Evolutionary conservation across 1,140 invertebrate species (phyloP).

Genomic region (Ooceraea biroi): DNA sequence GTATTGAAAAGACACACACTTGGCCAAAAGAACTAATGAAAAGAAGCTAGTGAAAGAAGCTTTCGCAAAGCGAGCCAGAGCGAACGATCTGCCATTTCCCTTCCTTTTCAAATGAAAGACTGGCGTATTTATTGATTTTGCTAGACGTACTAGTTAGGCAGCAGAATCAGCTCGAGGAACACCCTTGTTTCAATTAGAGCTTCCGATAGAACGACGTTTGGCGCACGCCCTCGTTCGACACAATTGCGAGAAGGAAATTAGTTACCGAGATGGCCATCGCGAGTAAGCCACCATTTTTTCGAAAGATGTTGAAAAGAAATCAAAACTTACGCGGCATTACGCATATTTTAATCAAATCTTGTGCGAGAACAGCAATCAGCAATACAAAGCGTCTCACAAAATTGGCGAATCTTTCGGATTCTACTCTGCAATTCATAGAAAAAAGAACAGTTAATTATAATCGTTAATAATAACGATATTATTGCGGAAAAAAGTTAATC

Average conservation of each 20-base stretch:
- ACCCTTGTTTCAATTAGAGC: conserved; percentile 65
- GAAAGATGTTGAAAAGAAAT: too few relatives aligned
- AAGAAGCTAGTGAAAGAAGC: neutral
- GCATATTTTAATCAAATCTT: conserved; percentile 3
- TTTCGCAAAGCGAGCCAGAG: conserved; percentile 17
- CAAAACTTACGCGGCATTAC: neutral
- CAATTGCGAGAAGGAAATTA: conserved; percentile 33
- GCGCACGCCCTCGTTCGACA: conserved; percentile 29
- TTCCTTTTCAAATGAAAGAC: conserved; percentile 45
- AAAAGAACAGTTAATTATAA: neutral
- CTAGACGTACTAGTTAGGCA: conserved; percentile 48
- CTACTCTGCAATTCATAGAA: neutral
- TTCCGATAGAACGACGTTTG: conserved; percentile 60
- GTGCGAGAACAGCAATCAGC: neutral
- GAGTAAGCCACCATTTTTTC: conserved; percentile 14
- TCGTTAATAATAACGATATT: neutral
- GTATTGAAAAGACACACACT: conserved; percentile 15
- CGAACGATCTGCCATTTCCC: conserved; percentile 39
- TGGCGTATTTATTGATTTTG: conserved; percentile 63
- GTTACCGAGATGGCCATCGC: conserved; percentile 36
- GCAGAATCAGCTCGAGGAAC: conserved; percentile 34
- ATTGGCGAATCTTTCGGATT: neutral
- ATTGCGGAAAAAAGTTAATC: neutral
- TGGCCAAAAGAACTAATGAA: conserved; percentile 2
- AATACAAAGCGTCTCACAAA: neutral